Percentiles rank a stretch among this genome's conserved stretches.
These are phyloP conservation scores for Heliconius charithonia DNA, from an alignment of 2,888 invertebrate species.

Conservation along the genomic window DNA sequence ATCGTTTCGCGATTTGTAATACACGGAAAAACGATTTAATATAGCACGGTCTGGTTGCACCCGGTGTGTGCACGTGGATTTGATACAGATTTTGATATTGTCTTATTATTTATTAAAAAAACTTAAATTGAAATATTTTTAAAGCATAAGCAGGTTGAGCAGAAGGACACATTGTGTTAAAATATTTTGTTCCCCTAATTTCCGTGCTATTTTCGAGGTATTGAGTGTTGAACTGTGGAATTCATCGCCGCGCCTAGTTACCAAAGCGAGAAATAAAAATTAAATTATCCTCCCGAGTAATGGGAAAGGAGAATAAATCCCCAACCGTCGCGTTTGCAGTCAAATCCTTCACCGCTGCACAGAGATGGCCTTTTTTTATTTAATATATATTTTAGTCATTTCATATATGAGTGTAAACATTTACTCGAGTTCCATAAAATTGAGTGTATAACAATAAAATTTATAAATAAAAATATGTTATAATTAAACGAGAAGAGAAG, in stretches of 20 bases:
- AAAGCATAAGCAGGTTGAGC: neutral
- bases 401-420: no score
- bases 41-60: conserved; percentile 10
- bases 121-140: neutral
- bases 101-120: neutral
- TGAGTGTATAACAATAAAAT: neutral
- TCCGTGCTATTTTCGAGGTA: neutral
- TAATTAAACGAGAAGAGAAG: neutral
- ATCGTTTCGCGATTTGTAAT: conserved; percentile 33
- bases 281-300: neutral
- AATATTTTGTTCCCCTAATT: neutral
- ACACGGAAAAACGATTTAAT: conserved; percentile 28
- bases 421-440: neutral
- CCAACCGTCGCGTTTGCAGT: neutral
- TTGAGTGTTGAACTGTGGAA: neutral
- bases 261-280: neutral
- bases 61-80: neutral
- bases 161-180: neutral
- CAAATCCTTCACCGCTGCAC: no score
- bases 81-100: neutral
- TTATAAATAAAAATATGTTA: rapidly evolving
- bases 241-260: neutral
- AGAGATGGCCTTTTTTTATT: no score
- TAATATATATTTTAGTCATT: no score
- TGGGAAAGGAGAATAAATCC: neutral